Conservation (phyloP, 2,888 invertebrate genomes). For the Acrobeloides nanus region DNA sequence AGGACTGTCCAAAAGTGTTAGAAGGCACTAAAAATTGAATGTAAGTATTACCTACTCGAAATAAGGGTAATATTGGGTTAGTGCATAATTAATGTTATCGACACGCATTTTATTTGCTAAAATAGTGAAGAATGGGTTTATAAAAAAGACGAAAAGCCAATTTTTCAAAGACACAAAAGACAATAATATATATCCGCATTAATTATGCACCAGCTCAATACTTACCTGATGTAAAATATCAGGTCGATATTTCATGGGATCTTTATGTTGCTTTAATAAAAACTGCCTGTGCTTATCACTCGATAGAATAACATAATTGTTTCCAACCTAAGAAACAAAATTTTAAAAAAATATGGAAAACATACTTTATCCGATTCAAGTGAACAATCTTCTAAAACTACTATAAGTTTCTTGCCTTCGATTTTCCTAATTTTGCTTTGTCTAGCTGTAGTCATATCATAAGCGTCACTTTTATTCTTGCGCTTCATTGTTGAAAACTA, state of each 20-base stretch:
- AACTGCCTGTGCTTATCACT: conserved; percentile 46
- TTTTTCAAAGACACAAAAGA: neutral
- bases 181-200: too few species aligned
- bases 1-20: conserved; percentile 96
- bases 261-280: conserved; percentile 71
- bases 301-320: conserved; percentile 42
- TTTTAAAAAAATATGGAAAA: conserved; percentile 27
- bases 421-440: too few species aligned
- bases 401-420: conserved; percentile 63
- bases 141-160: neutral
- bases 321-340: conserved; percentile 31
- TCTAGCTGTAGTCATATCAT: too few species aligned
- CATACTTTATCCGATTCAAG: conserved; percentile 87
- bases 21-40: conserved; percentile 64
- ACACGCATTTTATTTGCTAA: too few species aligned
- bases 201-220: neutral
- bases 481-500: too few species aligned
- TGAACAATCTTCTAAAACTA: conserved; percentile 86
- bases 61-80: neutral
- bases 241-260: conserved; percentile 80
- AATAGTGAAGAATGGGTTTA: too few species aligned
- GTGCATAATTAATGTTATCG: too few species aligned
- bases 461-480: too few species aligned
- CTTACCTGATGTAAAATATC: conserved; percentile 84
- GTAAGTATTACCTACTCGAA: neutral